phyloP scores from a whole-genome alignment of 2,888 invertebrate species.

The Mylabris sibirica region DNA sequence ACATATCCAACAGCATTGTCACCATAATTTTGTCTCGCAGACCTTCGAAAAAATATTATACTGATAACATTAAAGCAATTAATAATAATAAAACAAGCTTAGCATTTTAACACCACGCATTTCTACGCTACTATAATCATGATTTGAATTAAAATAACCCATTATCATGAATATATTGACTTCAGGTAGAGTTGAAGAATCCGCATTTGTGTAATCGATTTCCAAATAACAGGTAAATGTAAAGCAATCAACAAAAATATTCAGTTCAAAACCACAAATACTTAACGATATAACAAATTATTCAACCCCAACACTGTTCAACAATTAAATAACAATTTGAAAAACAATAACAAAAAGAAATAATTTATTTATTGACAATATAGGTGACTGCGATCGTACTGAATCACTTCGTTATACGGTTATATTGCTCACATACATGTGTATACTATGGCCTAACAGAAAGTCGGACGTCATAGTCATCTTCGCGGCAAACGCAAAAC shows the following conservation, averaged over 20 bases:
- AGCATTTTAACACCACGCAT: background rate
- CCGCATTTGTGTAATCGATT: background rate
- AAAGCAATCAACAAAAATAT: background rate
- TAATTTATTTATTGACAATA: too few relatives aligned
- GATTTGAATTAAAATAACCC: conserved; percentile 5
- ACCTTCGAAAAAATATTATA: background rate
- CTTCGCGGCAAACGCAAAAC: background rate
- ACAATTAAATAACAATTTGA: background rate
- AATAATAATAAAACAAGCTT: background rate
- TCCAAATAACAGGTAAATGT: background rate
- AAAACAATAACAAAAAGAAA: background rate
- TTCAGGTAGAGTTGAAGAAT: background rate
- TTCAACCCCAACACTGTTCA: background rate
- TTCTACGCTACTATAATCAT: conserved; percentile 8
- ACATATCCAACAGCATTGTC: conserved; percentile 37
- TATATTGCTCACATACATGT: background rate
- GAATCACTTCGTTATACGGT: background rate
- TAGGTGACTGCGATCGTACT: background rate
- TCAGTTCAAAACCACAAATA: background rate
- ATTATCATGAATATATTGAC: conserved; percentile 1
- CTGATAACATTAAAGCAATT: background rate
- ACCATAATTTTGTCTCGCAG: conserved; percentile 26
- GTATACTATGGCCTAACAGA: background rate
- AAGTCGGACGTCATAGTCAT: background rate
- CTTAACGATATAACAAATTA: background rate